Base-by-base conservation (phyloP, 2,888 invertebrate genomes). In the Tetrapedia diversipes region DNA sequence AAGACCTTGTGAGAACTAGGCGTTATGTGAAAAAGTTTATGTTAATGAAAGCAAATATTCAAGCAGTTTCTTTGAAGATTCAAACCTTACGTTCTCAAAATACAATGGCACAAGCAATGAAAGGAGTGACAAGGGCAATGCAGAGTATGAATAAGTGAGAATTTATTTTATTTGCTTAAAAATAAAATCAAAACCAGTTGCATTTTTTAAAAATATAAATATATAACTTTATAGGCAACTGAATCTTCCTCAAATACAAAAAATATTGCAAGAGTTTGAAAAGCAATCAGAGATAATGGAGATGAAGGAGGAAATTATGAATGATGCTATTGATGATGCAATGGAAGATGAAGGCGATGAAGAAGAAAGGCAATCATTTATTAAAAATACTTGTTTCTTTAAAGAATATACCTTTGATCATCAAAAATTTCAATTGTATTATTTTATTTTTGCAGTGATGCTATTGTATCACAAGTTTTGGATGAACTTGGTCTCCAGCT, bases 281-380 rank as follows among this genome's bases (percentile, higher is more conserved):
- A 99, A 99, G 90, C 99, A 99, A 92, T 98, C 98, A 0, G 99
- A 99, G 93, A 98, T 99, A 67, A 99, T 99, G 99, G 99, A 99
- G 91, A 99, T 99, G 99, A 99, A 99, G 91, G 99, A 99, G 92
- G 99, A 99, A 93, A 98, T 99, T 95, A 99, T 99, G 96, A 98
- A 98, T 91, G 99, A 99, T 92, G 99, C 98, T 59, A 99, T 99
- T 89, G 99, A 99, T 92, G 99, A 99, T 93, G 99, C 99, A 0
- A 98, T 99, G 96, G 99, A 98, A 87, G 99, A 97, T 81, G 99
- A 98, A 90, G 98, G 96, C 54, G 99, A 99, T 91, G 98, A 99
- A 91, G 98, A 99, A 90, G 99, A 99, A 93, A 98, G 96, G 97
- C 96, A 91, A 54, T 34, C 10, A 6, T 11, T 10, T 22, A n/a